phyloP scores from a whole-genome alignment of 2,888 invertebrate genomes.

The Balanococcus diminutus region DNA sequence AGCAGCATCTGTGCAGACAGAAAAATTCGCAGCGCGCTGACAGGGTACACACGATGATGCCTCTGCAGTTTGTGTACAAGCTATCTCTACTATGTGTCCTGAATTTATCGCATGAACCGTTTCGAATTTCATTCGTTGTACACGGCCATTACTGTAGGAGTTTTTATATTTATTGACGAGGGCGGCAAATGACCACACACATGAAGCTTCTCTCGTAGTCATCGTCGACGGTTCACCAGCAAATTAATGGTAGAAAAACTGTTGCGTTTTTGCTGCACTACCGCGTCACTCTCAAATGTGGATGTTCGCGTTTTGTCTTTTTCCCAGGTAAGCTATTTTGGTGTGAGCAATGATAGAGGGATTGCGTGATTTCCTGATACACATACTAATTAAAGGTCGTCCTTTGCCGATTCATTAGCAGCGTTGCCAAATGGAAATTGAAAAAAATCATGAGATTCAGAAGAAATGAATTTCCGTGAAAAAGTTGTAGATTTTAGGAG shows the following conservation, averaged over 20 bases:
- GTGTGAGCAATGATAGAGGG: not conserved
- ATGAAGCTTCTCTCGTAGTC: not conserved
- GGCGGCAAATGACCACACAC: constrained; percentile 5
- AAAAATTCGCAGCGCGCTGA: not conserved
- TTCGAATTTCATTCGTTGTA: constrained; percentile 5
- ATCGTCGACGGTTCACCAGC: not conserved
- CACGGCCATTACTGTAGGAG: constrained; percentile 1
- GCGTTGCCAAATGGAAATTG: no score
- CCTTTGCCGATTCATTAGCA: no score
- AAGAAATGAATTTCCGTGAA: no score
- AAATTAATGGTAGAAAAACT: constrained; percentile 9
- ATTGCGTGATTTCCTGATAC: not conserved
- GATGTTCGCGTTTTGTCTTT: not conserved
- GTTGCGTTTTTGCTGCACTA: not conserved
- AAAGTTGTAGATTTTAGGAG: no score
- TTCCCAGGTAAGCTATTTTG: not conserved
- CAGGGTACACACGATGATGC: not conserved
- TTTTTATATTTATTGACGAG: constrained; percentile 11
- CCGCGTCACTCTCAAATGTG: not conserved
- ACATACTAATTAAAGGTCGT: not conserved
- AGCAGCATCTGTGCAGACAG: not conserved
- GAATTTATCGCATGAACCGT: constrained; percentile 1
- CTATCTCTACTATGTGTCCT: not conserved
- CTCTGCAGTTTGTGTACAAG: not conserved
- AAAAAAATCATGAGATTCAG: no score